These are phyloP conservation scores for Geothlypis trichas DNA, from an alignment of 2,113 vertebrate species.

Conservation along the genomic window DNA sequence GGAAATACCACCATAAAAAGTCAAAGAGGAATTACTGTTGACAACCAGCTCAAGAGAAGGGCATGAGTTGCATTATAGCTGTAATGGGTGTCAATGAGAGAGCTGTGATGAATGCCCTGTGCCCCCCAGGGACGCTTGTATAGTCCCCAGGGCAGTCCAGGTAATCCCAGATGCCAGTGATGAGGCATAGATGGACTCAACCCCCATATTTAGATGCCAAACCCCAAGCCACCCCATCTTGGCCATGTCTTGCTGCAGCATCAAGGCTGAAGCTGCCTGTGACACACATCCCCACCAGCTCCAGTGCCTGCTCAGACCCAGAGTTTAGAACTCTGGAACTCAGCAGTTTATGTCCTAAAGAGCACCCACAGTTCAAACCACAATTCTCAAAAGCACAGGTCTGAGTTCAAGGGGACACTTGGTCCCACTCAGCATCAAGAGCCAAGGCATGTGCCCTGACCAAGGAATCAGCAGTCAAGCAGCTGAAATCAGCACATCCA, in stretches of 20 bases:
- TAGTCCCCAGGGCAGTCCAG: neutral
- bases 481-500: slow-evolving; percentile 1
- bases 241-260: neutral
- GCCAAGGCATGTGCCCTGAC: neutral
- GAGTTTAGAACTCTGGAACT: neutral
- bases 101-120: too few relatives aligned
- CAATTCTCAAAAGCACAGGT: neutral
- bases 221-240: neutral
- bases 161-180: neutral
- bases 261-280: neutral
- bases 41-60: too few relatives aligned
- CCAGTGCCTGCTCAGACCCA: neutral
- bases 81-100: too few relatives aligned
- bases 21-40: too few relatives aligned
- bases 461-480: neutral
- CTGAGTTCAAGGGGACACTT: neutral
- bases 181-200: neutral
- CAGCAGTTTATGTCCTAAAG: neutral
- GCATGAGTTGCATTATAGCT: too few relatives aligned
- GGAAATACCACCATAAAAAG: too few relatives aligned
- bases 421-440: neutral
- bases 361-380: neutral
- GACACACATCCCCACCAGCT: neutral
- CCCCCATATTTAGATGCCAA: neutral
- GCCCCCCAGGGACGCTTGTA: neutral